phyloP scores from a whole-genome alignment of 2,888 invertebrate genomes.

The Caenorhabditis sp. region DNA sequence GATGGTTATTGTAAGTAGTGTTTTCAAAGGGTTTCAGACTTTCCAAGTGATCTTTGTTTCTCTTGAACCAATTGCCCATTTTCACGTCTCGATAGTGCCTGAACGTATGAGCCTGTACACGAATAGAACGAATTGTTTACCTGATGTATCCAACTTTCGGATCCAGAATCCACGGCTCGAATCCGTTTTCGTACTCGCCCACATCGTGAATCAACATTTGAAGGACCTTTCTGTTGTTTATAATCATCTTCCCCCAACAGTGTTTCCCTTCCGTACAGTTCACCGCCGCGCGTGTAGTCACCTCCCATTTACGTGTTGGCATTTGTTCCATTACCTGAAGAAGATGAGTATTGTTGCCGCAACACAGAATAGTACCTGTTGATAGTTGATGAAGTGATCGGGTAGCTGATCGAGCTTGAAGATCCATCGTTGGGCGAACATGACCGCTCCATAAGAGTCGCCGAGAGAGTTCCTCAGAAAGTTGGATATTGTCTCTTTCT shows the following conservation, averaged over 20 bases:
- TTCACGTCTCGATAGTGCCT: conserved; percentile 47
- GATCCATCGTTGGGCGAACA: conserved; percentile 46
- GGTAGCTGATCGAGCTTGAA: conserved; percentile 29
- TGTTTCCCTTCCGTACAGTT: conserved; percentile 32
- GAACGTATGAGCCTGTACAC: too few relatives aligned
- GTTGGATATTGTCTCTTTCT: conserved; percentile 11
- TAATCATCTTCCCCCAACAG: conserved; percentile 37
- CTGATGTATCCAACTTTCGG: conserved; percentile 34
- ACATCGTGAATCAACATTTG: conserved; percentile 44
- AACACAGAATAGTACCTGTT: too few relatives aligned
- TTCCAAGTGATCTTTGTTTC: conserved; percentile 11
- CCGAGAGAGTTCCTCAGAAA: conserved; percentile 16
- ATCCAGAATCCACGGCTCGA: conserved; percentile 17
- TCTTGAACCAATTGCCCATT: conserved; percentile 30
- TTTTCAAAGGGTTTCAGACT: conserved; percentile 15
- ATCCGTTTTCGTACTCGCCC: conserved; percentile 32
- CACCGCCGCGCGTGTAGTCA: conserved; percentile 18
- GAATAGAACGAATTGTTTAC: too few relatives aligned
- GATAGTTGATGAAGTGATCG: conserved; percentile 16
- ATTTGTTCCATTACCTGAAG: conserved; percentile 36
- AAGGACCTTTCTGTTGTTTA: conserved; percentile 32
- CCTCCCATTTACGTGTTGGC: conserved; percentile 32
- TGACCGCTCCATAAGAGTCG: conserved; percentile 22
- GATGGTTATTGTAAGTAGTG: conserved; percentile 30
- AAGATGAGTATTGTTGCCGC: too few relatives aligned